Conservation (phyloP, 2,888 invertebrate species). For the Arctia plantaginis region DNA sequence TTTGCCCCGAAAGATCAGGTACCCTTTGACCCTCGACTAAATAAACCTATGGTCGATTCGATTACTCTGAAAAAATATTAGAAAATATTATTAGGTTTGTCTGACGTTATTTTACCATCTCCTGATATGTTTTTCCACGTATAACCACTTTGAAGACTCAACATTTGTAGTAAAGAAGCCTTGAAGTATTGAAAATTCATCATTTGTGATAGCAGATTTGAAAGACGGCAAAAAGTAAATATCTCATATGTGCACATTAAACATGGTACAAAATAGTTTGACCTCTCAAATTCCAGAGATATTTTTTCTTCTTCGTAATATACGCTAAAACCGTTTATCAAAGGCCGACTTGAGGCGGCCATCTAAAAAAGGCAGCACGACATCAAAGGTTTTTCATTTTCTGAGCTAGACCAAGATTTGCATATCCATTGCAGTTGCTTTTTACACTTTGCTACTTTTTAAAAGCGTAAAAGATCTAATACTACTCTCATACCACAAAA, state of each 20-base stretch:
- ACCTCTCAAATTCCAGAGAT: background rate
- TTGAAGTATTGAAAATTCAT: no score
- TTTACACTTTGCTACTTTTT: background rate
- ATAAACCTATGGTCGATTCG: no score
- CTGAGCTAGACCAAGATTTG: constrained; percentile 16
- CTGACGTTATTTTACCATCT: no score
- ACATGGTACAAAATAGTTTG: background rate
- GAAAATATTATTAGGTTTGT: no score
- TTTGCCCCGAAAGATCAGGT: no score
- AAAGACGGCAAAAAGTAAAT: background rate
- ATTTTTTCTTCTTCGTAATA: background rate
- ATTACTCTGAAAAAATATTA: no score
- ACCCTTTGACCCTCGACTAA: no score
- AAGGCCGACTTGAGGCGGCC: background rate
- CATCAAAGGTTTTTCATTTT: constrained; percentile 8
- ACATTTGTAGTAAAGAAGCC: no score
- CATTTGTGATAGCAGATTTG: background rate
- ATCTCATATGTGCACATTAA: background rate
- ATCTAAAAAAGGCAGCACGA: background rate
- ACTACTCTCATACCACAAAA: background rate
- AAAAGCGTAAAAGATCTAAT: background rate
- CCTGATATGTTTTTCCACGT: no score
- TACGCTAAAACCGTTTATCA: background rate
- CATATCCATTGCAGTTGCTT: constrained; percentile 6
- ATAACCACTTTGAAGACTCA: no score